phyloP scores from a whole-genome alignment of 2,888 invertebrate species.

The Caenorhabditis sp. region DNA sequence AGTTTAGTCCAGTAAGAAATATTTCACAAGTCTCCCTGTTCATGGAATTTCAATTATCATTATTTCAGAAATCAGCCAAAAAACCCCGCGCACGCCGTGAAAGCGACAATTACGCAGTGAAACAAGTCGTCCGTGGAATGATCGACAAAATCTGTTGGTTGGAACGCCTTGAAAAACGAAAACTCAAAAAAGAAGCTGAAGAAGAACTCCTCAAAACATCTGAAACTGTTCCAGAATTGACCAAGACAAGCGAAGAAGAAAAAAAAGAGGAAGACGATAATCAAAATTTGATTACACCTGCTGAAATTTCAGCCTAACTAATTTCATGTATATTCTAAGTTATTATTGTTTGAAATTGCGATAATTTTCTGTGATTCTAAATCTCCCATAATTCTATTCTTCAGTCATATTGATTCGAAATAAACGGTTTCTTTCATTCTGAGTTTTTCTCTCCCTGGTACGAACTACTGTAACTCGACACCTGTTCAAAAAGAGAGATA shows the following conservation, averaged over 20 bases:
- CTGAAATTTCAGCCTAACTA: neutral
- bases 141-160: slow-evolving; percentile 38
- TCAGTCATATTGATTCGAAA: neutral
- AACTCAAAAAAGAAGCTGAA: slow-evolving; percentile 21
- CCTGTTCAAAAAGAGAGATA: neutral
- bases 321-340: neutral
- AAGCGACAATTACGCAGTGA: slow-evolving; percentile 40
- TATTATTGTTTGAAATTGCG: neutral
- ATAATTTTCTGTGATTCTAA: neutral
- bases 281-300: slow-evolving; percentile 47
- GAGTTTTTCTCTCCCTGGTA: neutral
- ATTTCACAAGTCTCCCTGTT: too few relatives aligned
- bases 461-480: neutral
- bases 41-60: too few relatives aligned
- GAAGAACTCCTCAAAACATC: neutral
- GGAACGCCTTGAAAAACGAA: slow-evolving; percentile 36
- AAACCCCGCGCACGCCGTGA: slow-evolving; percentile 21
- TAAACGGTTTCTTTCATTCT: neutral
- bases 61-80: slow-evolving; percentile 15
- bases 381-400: neutral
- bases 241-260: neutral
- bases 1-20: too few relatives aligned
- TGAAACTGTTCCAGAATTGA: neutral
- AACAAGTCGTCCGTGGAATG: slow-evolving; percentile 31
- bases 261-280: slow-evolving; percentile 35